Evolutionary conservation across 2,888 invertebrate genomes (phyloP), one percentile per base, ranked within the genome.

Genomic region (Dilophus febrilis): DNA sequence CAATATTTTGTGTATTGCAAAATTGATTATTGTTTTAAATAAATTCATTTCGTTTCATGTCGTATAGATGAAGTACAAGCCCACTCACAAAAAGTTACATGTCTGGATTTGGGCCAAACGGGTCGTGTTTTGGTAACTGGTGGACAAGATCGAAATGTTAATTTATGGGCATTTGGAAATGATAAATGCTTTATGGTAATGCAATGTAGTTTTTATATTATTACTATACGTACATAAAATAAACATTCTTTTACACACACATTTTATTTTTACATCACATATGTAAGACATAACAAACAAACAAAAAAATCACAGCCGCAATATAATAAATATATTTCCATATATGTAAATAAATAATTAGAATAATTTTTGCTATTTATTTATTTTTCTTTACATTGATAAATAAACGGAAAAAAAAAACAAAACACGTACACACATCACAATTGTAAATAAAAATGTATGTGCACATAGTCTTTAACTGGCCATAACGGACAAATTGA

Each of bases 131-230:
- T 63, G 44, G 63, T 63, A 46, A 63, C 63, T 43, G 95, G 95
- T 41, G 94, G 95, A 44, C 91, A 92, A 59, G 95, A 95, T 66
- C 86, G 88, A 59, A 92, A 92, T 65, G 92, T 95, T 39, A 95
- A 95, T 64, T 66, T 95, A 48, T 95, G 94, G 94, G 90, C 92
- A 12, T 84, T 94, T 47, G 94, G 92, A 30, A 85, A 92, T 57
- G 81, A 85, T 53, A 87, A 85, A 61, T 92, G 91, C 66, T 84
- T 95, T 55, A 86, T 95, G 91, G 87, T 87, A 62, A 59, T 36
- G 29, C n/a, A n/a, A n/a, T n/a, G n/a, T n/a, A n/a, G n/a, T n/a
- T n/a, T n/a, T n/a, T n/a, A n/a, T n/a, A n/a, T n/a, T n/a, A n/a
- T n/a, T n/a, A n/a, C n/a, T n/a, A n/a, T n/a, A n/a, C n/a, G n/a